phyloP scores from a whole-genome alignment of 2,113 vertebrate genomes.

The Amphiprion percula region DNA sequence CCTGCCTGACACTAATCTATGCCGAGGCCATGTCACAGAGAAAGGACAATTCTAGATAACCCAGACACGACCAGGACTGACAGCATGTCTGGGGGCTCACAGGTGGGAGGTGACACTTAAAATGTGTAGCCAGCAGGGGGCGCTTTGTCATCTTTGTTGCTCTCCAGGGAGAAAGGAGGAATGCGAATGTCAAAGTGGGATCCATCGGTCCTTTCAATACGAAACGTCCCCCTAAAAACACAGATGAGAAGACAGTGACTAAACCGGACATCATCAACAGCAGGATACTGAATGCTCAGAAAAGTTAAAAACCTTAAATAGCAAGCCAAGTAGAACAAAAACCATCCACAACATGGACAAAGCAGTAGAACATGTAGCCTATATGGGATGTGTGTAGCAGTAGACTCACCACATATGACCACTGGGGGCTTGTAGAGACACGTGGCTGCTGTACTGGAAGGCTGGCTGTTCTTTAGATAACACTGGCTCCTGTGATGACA shows the following conservation, averaged over 20 bases:
- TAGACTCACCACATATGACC: conserved; percentile 97
- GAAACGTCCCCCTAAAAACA: conserved; percentile 94
- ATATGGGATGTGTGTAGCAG: not conserved
- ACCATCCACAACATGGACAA: too few species aligned
- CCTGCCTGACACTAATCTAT: conserved; percentile 10
- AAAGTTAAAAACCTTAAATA: not conserved
- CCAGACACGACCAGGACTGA: conserved; percentile 6
- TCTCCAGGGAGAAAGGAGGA: conserved; percentile 98
- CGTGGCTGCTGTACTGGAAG: conserved; percentile 99
- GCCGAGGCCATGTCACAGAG: conserved; percentile 21
- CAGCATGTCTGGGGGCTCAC: not conserved
- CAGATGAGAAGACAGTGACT: not conserved
- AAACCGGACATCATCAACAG: not conserved
- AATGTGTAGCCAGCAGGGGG: conserved; percentile 96
- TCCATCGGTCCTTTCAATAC: conserved; percentile 95
- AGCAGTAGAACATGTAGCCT: too few species aligned
- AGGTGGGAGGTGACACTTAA: conserved; percentile 50
- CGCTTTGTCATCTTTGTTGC: conserved; percentile 98
- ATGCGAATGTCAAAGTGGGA: conserved; percentile 98
- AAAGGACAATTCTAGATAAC: conserved; percentile 28
- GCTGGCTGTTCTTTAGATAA: conserved; percentile 98
- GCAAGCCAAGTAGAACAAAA: not conserved
- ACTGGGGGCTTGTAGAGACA: conserved; percentile 96
- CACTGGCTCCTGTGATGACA: conserved; percentile 90
- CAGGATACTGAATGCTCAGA: not conserved